Percentiles rank a stretch among this genome's conserved stretches.
Evolutionary conservation across 2,888 invertebrate species (phyloP).

Genomic region (Poecilus cupreus): DNA sequence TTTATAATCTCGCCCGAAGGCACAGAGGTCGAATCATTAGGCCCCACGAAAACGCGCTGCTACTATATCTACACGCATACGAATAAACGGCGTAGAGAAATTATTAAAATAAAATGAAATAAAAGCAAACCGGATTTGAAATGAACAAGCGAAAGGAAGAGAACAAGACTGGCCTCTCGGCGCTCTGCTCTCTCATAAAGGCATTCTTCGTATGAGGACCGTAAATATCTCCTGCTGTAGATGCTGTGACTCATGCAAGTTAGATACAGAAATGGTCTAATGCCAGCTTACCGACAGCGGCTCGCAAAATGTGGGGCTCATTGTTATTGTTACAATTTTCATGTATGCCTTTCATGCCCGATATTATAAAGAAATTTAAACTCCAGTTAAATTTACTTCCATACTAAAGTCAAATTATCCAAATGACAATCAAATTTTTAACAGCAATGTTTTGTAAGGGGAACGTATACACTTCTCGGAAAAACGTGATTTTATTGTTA

Average conservation of each 20-base stretch:
- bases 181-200: too few relatives aligned
- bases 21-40: constrained; percentile 1
- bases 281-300: not conserved
- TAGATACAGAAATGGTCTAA: constrained; percentile 8
- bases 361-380: too few relatives aligned
- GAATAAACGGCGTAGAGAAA: constrained; percentile 37
- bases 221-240: constrained; percentile 8
- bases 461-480: too few relatives aligned
- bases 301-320: not conserved
- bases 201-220: not conserved
- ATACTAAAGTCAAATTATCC: too few relatives aligned
- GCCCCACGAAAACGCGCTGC: not conserved
- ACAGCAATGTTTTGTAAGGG: too few relatives aligned
- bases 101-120: constrained; percentile 48
- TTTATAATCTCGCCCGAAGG: constrained; percentile 19
- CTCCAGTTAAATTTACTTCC: too few relatives aligned
- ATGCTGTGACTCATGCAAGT: constrained; percentile 8
- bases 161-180: constrained; percentile 18
- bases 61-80: constrained; percentile 34
- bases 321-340: too few relatives aligned
- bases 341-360: too few relatives aligned
- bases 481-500: too few relatives aligned
- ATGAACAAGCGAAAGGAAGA: constrained; percentile 28
- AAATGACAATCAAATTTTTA: too few relatives aligned
- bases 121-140: constrained; percentile 47